Evolutionary conservation across 2,113 vertebrate species (phyloP).

Genomic region (Cettia cetti): DNA sequence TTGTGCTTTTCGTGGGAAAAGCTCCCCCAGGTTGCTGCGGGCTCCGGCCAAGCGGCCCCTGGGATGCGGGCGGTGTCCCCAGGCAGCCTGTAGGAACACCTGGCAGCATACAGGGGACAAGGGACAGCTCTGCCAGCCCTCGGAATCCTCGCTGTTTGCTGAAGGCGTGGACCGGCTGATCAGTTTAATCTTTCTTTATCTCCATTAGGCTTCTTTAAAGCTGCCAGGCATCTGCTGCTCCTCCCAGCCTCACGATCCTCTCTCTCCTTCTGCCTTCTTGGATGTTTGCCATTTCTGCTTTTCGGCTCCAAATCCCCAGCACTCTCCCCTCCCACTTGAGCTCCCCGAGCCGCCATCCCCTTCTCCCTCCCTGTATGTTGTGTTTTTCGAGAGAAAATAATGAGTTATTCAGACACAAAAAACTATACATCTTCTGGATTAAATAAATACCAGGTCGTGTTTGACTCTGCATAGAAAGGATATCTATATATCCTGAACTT

Average conservation of each 20-base stretch:
- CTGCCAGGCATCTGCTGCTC: neutral
- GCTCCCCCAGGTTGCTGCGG: neutral
- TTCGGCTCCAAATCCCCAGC: neutral
- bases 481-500: neutral
- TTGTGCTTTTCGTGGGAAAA: neutral
- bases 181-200: neutral
- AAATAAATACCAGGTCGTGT: neutral
- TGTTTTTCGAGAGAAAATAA: neutral
- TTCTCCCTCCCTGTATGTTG: neutral
- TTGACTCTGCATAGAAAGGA: neutral
- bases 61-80: too few relatives aligned
- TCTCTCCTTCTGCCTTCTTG: neutral
- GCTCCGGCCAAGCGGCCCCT: neutral
- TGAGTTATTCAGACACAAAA: neutral
- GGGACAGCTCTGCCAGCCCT: neutral
- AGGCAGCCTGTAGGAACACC: neutral
- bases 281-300: neutral
- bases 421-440: neutral
- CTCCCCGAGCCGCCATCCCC: neutral
- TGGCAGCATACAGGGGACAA: accelerated
- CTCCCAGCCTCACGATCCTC: neutral
- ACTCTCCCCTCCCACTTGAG: neutral
- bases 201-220: neutral
- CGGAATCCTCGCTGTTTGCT: neutral
- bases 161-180: neutral